Percentiles rank a stretch among this genome's conserved stretches.
These are phyloP conservation scores for Pipra filicauda DNA, from an alignment of 2,113 vertebrate species.

Conservation along the genomic window DNA sequence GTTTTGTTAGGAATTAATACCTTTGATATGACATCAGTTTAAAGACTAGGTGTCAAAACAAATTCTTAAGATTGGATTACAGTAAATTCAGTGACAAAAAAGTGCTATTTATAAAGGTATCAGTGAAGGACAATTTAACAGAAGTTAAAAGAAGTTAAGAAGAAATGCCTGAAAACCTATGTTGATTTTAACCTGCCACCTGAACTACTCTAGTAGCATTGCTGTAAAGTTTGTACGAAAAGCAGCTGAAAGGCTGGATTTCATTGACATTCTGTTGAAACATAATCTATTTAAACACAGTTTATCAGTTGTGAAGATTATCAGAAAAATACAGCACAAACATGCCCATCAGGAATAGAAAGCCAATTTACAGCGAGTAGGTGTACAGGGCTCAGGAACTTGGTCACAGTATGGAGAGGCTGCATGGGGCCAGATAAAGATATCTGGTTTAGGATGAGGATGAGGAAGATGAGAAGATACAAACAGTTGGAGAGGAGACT, in stretches of 20 bases:
- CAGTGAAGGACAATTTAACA: neutral
- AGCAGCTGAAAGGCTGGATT: neutral
- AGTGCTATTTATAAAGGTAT: neutral
- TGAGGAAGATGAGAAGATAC: constrained; percentile 81
- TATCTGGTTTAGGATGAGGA: constrained; percentile 80
- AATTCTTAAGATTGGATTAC: neutral
- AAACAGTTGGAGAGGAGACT: constrained; percentile 83
- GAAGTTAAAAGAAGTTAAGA: constrained; percentile 3
- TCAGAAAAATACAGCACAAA: constrained; percentile 71
- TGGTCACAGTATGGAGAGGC: constrained; percentile 83
- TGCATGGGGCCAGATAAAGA: constrained; percentile 79
- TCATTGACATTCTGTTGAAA: neutral
- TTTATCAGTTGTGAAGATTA: constrained; percentile 77
- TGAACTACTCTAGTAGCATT: neutral
- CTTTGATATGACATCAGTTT: neutral
- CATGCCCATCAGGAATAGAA: constrained; percentile 65
- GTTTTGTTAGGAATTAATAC: neutral
- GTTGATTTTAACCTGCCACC: neutral
- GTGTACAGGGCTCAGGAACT: constrained; percentile 73
- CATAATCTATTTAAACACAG: neutral
- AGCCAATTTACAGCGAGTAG: constrained; percentile 83
- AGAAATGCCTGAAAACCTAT: neutral
- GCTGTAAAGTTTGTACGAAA: neutral
- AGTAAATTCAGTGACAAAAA: neutral
- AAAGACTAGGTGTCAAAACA: neutral